phyloP scores from a whole-genome alignment of 35 echinoderm and acorn worm species.

The Heliocidaris erythrogramma region DNA sequence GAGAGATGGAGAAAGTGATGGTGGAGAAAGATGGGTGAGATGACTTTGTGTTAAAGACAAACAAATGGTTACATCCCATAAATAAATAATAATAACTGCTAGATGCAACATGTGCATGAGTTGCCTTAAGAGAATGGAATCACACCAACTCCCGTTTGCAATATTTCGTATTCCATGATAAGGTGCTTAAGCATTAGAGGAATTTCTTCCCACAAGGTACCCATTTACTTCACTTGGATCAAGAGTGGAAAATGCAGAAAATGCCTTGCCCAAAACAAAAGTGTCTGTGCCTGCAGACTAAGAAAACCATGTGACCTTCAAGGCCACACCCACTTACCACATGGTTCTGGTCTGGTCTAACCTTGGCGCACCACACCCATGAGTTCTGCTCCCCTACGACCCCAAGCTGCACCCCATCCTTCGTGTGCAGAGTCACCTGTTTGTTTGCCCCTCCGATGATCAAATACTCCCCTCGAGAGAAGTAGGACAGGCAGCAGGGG shows the following conservation, averaged over 20 bases:
- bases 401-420: constrained; percentile 87
- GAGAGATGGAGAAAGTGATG: not conserved
- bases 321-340: constrained; percentile 69
- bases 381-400: constrained; percentile 95
- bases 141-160: too few relatives aligned
- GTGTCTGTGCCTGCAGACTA: too few relatives aligned
- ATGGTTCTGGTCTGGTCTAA: constrained; percentile 98
- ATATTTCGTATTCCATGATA: too few relatives aligned
- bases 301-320: too few relatives aligned
- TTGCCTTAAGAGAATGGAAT: too few relatives aligned
- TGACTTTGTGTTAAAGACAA: not conserved
- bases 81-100: not conserved
- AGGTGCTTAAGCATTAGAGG: not conserved
- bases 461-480: constrained; percentile 92
- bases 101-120: too few relatives aligned
- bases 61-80: not conserved
- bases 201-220: not conserved
- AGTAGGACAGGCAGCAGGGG: constrained; percentile 84
- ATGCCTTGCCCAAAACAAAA: too few relatives aligned
- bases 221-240: not conserved
- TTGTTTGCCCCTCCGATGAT: constrained; percentile 92
- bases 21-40: not conserved
- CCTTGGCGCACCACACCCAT: constrained; percentile 95
- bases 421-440: constrained; percentile 80
- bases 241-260: not conserved